phyloP scores from a whole-genome alignment of 1,140 invertebrate genomes.

The Cotesia vestalis region DNA sequence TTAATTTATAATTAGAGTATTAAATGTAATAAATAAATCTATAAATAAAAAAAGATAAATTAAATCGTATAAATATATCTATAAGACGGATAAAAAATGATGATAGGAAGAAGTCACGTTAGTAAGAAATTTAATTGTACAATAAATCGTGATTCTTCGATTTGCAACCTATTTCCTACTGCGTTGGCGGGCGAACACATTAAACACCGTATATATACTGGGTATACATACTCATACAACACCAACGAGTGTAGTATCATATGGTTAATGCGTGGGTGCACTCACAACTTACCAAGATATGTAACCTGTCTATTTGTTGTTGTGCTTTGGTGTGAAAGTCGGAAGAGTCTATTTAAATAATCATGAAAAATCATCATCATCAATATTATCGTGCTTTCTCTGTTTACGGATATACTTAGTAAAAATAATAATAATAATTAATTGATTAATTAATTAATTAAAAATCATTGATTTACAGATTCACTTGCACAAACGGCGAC shows the following conservation, averaged over 20 bases:
- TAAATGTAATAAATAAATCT: background rate
- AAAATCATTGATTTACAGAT: constrained; percentile 49
- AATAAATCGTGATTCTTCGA: constrained; percentile 65
- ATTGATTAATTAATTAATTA: background rate
- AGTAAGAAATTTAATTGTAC: constrained; percentile 60
- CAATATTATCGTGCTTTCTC: background rate
- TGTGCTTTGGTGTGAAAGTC: constrained; percentile 62
- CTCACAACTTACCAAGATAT: constrained; percentile 40
- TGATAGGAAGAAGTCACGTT: constrained; percentile 49
- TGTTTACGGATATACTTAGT: background rate
- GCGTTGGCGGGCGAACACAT: constrained; percentile 59
- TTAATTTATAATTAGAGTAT: no score
- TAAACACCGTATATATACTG: background rate
- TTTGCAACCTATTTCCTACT: constrained; percentile 64
- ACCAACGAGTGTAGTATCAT: background rate
- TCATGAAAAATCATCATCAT: background rate
- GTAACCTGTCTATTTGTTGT: constrained; percentile 55
- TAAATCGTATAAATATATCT: background rate
- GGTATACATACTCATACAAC: no score
- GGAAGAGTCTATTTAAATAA: constrained; percentile 45
- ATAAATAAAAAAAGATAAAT: constrained; percentile 4
- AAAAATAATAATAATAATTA: background rate
- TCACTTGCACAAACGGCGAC: constrained; percentile 58
- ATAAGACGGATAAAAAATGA: constrained; percentile 3
- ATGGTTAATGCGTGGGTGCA: constrained; percentile 45